Base-by-base conservation (phyloP, 2,113 vertebrate species). In the Siniperca knerii region DNA sequence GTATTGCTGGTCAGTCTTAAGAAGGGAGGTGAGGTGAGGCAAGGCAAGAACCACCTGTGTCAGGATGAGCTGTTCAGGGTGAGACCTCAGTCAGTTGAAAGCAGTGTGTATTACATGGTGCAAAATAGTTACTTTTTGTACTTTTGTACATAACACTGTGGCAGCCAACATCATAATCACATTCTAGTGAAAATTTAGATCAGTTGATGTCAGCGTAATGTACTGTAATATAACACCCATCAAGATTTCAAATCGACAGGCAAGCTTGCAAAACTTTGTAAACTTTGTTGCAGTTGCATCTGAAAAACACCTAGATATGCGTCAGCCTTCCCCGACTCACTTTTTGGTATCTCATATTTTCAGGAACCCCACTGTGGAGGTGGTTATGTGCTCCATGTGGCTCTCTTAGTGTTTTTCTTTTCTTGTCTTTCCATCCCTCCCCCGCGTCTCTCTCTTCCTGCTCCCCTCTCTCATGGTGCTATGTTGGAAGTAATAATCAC, bases 1-100 rank as follows among this genome's bases (percentile, higher is more conserved):
- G 92, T 96, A 96, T 96, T 97, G 97, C 97, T 97, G 96, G 97
- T 97, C 96, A 97, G 94, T 96, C 96, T 97, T 94, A 90, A 95
- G 93, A 93, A 96, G 72, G 15, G 94, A 90, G 91, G 90, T 91
- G 96, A 96, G 95, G 94, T 94, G 93, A 94, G 92, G 94, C 93
- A 77, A 95, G 86, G 81, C 85, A 75, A 90, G 90, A 88, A 90
- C 81, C 86, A 92, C 90, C 87, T 94, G 89, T 91, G 91, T 90
- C 94, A 87, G 90, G 89, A 92, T 86, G 82, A 90, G 90, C 61
- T 46, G 77, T 57, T 79, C 69, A 9, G 71, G 85, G 23, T 69
- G 62, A 83, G 79, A 80, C 81, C 86, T 58, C 75, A 2, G 77
- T 33, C 67, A 2, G 69, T 21, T 55, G 12, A 64, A 71, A 69